These are phyloP conservation scores for Thelohanellus kitauei DNA, from an alignment of 30 jellyfish, hydroid and myxozoan species.

Conservation along the genomic window DNA sequence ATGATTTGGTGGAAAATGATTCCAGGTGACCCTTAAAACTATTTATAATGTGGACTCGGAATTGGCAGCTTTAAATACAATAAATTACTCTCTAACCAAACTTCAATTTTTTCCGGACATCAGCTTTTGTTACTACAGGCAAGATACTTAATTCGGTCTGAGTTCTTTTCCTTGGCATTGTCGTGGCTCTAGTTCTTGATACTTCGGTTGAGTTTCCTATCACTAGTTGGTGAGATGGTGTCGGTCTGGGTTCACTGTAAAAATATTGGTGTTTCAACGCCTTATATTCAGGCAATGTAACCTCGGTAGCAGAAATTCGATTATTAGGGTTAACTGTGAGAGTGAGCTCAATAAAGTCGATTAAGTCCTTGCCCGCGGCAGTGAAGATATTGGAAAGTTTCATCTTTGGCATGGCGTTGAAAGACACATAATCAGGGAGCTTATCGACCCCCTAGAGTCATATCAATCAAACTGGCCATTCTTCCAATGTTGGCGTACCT, in stretches of 20 bases:
- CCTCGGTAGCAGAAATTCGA: conserved; percentile 61
- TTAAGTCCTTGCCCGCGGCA: conserved; percentile 81
- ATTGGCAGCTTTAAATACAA: no score
- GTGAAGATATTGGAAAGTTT: conserved; percentile 57
- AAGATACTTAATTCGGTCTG: no score
- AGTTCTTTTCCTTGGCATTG: no score
- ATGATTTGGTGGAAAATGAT: no score
- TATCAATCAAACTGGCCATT: conserved; percentile 49
- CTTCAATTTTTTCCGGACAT: no score
- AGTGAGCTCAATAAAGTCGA: conserved; percentile 28
- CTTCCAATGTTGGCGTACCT: conserved; percentile 89
- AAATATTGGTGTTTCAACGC: conserved; percentile 67
- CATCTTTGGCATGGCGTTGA: conserved; percentile 46
- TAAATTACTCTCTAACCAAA: no score
- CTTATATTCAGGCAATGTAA: conserved; percentile 8
- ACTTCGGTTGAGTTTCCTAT: no score
- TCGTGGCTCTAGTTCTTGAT: no score
- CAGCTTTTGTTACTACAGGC: no score
- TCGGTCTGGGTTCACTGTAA: conserved; percentile 80
- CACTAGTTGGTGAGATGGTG: no score
- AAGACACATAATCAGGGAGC: conserved; percentile 51
- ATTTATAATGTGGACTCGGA: no score
- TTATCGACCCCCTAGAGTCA: conserved; percentile 31
- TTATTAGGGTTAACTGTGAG: conserved; percentile 29
- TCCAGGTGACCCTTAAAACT: no score